A percentile compares a stretch with the other conserved stretches of the same genome.
Conservation (phyloP, 1,140 invertebrate genomes). For the Heliconius hewitsoni region DNA sequence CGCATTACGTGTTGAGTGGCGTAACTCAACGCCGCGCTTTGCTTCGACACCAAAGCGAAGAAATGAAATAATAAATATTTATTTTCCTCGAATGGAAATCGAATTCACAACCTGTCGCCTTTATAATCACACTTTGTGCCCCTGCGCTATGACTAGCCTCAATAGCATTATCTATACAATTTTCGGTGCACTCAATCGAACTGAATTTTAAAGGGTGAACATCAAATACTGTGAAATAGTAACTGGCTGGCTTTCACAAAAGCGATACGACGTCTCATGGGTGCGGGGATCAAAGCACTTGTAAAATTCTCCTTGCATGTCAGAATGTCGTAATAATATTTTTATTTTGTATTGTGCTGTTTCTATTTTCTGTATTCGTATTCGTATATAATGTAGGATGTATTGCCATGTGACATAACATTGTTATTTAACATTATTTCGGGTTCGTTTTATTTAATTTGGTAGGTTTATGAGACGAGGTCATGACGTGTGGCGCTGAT, state of each 20-base stretch:
- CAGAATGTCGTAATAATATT: conserved; percentile 17
- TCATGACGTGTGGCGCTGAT: no score
- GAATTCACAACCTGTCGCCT: no score
- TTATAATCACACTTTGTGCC: no score
- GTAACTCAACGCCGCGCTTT: no score
- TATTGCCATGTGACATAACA: neutral
- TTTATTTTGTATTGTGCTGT: neutral
- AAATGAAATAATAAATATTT: no score
- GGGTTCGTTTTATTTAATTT: neutral
- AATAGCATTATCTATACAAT: neutral
- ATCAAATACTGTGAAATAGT: conserved; percentile 16
- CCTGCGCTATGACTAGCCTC: neutral
- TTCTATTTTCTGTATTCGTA: neutral
- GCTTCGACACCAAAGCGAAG: no score
- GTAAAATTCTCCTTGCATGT: conserved; percentile 20
- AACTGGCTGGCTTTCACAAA: conserved; percentile 14
- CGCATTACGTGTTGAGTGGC: no score
- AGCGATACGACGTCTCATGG: conserved; percentile 25
- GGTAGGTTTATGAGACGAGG: no score
- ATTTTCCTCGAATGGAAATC: no score
- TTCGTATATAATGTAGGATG: neutral
- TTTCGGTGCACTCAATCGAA: neutral
- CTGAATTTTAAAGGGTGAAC: conserved; percentile 12
- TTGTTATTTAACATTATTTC: neutral
- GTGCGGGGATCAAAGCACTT: conserved; percentile 39